Evolutionary conservation across 2,797 vertebrate genomes (phyloP).

Genomic region (Chloroceryle inda): DNA sequence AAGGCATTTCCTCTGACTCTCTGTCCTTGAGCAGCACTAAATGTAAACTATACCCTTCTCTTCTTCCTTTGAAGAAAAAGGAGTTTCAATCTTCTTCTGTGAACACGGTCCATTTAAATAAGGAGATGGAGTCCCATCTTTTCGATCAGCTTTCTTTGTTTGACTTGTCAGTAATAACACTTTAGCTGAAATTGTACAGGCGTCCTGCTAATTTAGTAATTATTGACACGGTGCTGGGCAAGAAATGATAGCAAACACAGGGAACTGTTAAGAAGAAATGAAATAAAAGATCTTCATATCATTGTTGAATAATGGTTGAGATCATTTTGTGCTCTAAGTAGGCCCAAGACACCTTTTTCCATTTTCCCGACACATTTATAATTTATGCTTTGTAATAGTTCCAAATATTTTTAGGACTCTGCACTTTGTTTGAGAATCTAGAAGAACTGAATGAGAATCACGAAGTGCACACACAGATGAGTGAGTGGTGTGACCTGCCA

Average conservation of each 20-base stretch:
- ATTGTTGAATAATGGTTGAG: slow-evolving; percentile 82
- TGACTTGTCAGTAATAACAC: slow-evolving; percentile 91
- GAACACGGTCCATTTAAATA: slow-evolving; percentile 90
- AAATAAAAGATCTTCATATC: slow-evolving; percentile 85
- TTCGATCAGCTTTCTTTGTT: slow-evolving; percentile 88
- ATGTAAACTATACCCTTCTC: slow-evolving; percentile 83
- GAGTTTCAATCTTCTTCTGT: slow-evolving; percentile 80
- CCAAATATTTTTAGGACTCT: slow-evolving; percentile 86
- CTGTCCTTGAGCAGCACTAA: slow-evolving; percentile 84
- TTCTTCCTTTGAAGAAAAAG: slow-evolving; percentile 79
- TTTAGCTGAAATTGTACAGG: slow-evolving; percentile 89
- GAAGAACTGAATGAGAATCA: slow-evolving; percentile 75
- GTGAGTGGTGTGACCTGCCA: slow-evolving; percentile 49
- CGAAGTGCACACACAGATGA: slow-evolving; percentile 67
- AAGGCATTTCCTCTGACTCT: slow-evolving; percentile 80
- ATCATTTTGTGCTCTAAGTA: slow-evolving; percentile 82
- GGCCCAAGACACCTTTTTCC: slow-evolving; percentile 81
- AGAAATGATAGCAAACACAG: slow-evolving; percentile 91
- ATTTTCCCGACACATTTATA: slow-evolving; percentile 86
- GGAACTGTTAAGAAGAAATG: slow-evolving; percentile 84
- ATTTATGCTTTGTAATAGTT: slow-evolving; percentile 87
- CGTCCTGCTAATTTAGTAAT: slow-evolving; percentile 91
- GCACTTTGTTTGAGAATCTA: slow-evolving; percentile 82
- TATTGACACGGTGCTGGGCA: slow-evolving; percentile 91
- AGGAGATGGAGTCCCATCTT: slow-evolving; percentile 89